Evolutionary conservation across 2,113 vertebrate species (phyloP), one percentile per base, ranked within the genome.

Genomic region (Pyxicephalus adspersus): DNA sequence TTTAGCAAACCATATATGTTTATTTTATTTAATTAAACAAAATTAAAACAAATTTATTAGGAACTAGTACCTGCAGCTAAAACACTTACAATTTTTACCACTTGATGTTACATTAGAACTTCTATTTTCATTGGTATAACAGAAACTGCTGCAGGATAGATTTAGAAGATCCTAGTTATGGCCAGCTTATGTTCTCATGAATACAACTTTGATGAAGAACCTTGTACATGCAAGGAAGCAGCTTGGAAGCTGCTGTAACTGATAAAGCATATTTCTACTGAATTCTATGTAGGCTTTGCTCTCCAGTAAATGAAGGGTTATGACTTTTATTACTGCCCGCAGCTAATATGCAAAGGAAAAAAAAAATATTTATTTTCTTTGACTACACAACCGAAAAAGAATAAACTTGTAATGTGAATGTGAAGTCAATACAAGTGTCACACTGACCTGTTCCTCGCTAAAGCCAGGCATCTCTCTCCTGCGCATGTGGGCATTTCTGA

Each of bases 241-340:
- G 38, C 8, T 57, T 57, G 52, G 26, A 55, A 72, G 9, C 50
- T 28, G 68, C 17, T n/a, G 28, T 20, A 5, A 29, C 15, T 55
- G 28, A 73, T 58, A 73, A 58, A 54, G 58, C 28, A 57, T 15
- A 58, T 73, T 73, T 73, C 13, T 29, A 58, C 54, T 72, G 52
- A 70, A 52, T 70, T 26, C 26, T 31, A 18, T 31, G 68, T 4
- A 1, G 68, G 4, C 11, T 45, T 45, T 45, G 15, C 8, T 9
- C 15, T 45, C 38, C 38, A 45, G 38, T 13, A 3, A 45, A 45
- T 1, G 11, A 45, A 45, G 38, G 8, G 38, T 13, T 45, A 13
- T 45, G 38, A 9, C 38, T 45, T 13, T 15, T 45, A 13, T 13
- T 11, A 45, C 38, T 45, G 38, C 38, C 2, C 8, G 15, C 38